A percentile compares a stretch with the other conserved stretches of the same genome.
These are phyloP conservation scores for Tetranychus truncatus DNA, from an alignment of 2,888 invertebrate species.

Conservation along the genomic window DNA sequence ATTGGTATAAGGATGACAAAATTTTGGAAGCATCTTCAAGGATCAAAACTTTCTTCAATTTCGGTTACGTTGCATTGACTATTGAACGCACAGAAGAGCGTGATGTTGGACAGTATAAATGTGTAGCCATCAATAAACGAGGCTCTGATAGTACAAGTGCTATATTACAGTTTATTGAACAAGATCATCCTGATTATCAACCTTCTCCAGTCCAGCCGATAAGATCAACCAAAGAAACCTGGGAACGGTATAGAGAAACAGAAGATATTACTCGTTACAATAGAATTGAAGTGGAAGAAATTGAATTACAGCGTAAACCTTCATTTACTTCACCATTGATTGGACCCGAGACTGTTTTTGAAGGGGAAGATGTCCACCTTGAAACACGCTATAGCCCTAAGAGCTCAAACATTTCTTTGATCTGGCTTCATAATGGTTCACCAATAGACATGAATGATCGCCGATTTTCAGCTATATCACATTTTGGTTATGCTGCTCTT, in stretches of 20 bases:
- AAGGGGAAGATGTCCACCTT: slow-evolving; percentile 70
- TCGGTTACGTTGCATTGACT: slow-evolving; percentile 87
- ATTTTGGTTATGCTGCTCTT: slow-evolving; percentile 90
- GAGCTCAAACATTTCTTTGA: slow-evolving; percentile 51
- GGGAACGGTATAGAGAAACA: slow-evolving; percentile 67
- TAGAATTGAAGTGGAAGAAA: slow-evolving; percentile 54
- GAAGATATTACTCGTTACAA: slow-evolving; percentile 46
- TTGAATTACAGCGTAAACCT: slow-evolving; percentile 43
- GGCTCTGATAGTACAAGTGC: slow-evolving; percentile 76
- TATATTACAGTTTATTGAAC: background rate
- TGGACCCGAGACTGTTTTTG: slow-evolving; percentile 63
- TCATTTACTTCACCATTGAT: slow-evolving; percentile 69
- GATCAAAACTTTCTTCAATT: slow-evolving; percentile 81
- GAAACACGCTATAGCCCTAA: slow-evolving; percentile 88
- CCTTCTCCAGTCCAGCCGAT: background rate
- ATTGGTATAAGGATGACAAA: slow-evolving; percentile 87
- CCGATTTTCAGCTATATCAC: slow-evolving; percentile 66
- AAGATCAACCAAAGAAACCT: slow-evolving; percentile 45
- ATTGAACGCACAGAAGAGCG: slow-evolving; percentile 42
- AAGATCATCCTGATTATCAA: background rate
- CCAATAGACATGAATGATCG: slow-evolving; percentile 33
- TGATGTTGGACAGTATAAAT: slow-evolving; percentile 87
- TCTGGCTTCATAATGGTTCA: slow-evolving; percentile 34
- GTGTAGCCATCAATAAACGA: slow-evolving; percentile 64
- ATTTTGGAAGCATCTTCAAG: slow-evolving; percentile 55